phyloP scores from a whole-genome alignment of 2,797 vertebrate genomes.

The Anisognathus igniventris region DNA sequence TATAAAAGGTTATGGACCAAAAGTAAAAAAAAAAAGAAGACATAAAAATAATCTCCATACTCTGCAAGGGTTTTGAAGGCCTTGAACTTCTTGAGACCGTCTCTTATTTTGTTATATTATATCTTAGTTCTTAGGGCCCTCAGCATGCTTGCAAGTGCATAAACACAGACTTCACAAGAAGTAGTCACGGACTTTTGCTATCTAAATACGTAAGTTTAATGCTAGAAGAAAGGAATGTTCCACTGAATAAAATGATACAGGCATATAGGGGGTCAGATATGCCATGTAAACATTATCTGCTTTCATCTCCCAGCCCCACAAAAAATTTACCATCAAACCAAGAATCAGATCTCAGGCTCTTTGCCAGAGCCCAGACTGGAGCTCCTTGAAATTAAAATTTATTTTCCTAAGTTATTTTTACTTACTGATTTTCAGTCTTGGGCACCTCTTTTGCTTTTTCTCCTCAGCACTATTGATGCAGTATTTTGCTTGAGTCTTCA shows the following conservation, averaged over 20 bases:
- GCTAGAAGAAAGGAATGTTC: neutral
- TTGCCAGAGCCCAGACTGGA: neutral
- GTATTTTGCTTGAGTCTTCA: neutral
- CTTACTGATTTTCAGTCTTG: neutral
- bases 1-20: neutral
- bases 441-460: neutral
- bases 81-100: neutral
- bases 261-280: neutral
- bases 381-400: neutral
- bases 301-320: neutral
- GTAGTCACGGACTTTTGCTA: neutral
- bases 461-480: neutral
- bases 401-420: neutral
- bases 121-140: neutral
- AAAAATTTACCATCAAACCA: neutral
- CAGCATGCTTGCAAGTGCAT: neutral
- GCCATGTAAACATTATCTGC: fast-evolving
- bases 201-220: neutral
- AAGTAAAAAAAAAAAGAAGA: neutral
- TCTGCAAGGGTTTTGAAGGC: neutral
- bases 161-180: neutral
- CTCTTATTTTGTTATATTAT: neutral
- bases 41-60: neutral
- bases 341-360: neutral
- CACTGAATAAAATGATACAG: neutral